Evolutionary conservation across 2,797 vertebrate genomes (phyloP).

Genomic region (Oreonectes daqikongensis): DNA sequence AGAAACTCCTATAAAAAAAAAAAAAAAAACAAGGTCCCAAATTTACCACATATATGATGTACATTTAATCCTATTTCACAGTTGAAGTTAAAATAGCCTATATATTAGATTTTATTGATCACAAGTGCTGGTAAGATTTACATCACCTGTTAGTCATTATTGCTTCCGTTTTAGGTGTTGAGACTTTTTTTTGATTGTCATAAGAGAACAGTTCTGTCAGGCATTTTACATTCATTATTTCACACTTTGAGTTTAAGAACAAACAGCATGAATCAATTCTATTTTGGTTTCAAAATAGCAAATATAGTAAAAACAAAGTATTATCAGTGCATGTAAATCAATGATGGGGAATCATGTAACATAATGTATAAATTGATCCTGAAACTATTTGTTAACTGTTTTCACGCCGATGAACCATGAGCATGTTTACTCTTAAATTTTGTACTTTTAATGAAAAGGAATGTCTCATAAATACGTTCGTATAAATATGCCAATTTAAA

Average conservation of each 20-base stretch:
- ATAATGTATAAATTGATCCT: not conserved
- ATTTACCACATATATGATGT: conserved; percentile 24
- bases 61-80: conserved; percentile 67
- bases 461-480: conserved; percentile 80
- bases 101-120: conserved; percentile 75
- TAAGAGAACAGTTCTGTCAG: not conserved
- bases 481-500: conserved; percentile 72
- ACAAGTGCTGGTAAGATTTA: conserved; percentile 71
- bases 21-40: conserved; percentile 41
- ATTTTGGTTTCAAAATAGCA: not conserved
- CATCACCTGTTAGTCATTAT: conserved; percentile 35
- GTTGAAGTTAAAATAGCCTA: conserved; percentile 69
- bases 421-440: conserved; percentile 11
- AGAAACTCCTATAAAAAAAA: conserved; percentile 2
- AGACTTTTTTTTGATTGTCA: not conserved
- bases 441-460: conserved; percentile 67
- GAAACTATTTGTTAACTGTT: not conserved
- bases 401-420: not conserved
- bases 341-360: not conserved
- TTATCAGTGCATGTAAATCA: not conserved
- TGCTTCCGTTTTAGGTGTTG: not conserved
- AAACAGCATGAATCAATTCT: not conserved
- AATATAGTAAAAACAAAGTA: not conserved
- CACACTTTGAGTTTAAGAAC: not conserved
- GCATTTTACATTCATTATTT: not conserved